Conservation (phyloP, 2,888 invertebrate genomes). For the Troilus luridus region DNA sequence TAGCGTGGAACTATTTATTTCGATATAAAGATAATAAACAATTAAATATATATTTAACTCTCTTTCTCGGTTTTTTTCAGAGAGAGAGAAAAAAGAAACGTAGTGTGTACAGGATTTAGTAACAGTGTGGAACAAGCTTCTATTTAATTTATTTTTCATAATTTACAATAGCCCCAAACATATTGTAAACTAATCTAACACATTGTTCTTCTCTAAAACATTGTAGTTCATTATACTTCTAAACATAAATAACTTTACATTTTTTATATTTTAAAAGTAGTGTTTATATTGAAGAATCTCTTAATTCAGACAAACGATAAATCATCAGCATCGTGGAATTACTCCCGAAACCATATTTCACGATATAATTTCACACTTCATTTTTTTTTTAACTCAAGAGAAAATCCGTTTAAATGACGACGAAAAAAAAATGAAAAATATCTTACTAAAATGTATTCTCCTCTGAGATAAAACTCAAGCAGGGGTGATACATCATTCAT, state of each 20-base stretch:
- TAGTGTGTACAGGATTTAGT: no score
- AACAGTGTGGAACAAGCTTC: no score
- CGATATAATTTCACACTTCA: not conserved
- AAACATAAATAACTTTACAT: not conserved
- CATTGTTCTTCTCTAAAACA: no score
- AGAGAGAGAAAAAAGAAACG: no score
- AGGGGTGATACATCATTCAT: not conserved
- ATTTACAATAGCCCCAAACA: no score
- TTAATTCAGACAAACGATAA: not conserved
- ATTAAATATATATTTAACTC: no score
- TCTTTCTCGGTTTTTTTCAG: no score
- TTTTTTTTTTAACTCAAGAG: not conserved
- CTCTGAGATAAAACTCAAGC: not conserved
- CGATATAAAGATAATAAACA: not conserved
- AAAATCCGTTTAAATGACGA: not conserved
- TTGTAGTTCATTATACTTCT: not conserved
- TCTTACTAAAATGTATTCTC: slow-evolving; percentile 26
- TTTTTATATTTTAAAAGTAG: not conserved
- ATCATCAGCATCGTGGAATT: not conserved
- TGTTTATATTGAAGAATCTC: not conserved
- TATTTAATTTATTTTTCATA: no score
- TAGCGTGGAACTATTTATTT: not conserved
- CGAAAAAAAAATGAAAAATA: slow-evolving; percentile 32
- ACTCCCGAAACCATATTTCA: not conserved
- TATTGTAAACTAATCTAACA: no score